Conservation (phyloP, 2,797 vertebrate species). For the Sebastiscus albofasciatus region DNA sequence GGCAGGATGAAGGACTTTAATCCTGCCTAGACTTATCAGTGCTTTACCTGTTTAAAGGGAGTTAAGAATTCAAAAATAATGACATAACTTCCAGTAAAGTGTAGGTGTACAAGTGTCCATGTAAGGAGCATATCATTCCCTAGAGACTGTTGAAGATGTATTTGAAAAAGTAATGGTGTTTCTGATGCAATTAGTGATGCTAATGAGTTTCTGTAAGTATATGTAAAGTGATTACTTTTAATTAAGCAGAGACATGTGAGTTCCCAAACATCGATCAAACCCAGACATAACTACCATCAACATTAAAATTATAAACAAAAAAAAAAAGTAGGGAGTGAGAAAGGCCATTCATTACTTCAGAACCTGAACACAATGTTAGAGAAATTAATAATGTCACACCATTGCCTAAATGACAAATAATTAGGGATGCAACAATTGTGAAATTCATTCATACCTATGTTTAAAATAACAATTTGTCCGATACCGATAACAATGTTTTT, state of each 20-base stretch:
- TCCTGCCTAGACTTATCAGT: conserved; percentile 33
- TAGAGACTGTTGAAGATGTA: not conserved
- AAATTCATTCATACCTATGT: too few relatives aligned
- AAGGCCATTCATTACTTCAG: not conserved
- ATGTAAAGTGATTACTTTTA: not conserved
- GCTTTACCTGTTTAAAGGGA: conserved; percentile 29
- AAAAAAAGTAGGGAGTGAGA: not conserved
- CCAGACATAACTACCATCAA: not conserved
- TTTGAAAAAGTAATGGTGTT: not conserved
- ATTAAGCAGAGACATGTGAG: not conserved
- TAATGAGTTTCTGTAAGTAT: not conserved
- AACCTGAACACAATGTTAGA: not conserved
- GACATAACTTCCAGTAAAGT: not conserved
- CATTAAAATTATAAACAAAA: not conserved
- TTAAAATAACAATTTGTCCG: too few relatives aligned
- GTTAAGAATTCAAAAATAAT: conserved; percentile 26
- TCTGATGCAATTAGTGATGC: not conserved
- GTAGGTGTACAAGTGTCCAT: not conserved
- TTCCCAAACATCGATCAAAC: not conserved
- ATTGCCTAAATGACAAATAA: not conserved
- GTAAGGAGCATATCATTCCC: not conserved
- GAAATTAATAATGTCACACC: not conserved
- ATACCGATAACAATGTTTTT: too few relatives aligned
- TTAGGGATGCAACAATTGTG: too few relatives aligned
- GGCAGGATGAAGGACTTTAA: conserved; percentile 33